phyloP scores from a whole-genome alignment of 1,140 invertebrate species.

The Panulirus ornatus region DNA sequence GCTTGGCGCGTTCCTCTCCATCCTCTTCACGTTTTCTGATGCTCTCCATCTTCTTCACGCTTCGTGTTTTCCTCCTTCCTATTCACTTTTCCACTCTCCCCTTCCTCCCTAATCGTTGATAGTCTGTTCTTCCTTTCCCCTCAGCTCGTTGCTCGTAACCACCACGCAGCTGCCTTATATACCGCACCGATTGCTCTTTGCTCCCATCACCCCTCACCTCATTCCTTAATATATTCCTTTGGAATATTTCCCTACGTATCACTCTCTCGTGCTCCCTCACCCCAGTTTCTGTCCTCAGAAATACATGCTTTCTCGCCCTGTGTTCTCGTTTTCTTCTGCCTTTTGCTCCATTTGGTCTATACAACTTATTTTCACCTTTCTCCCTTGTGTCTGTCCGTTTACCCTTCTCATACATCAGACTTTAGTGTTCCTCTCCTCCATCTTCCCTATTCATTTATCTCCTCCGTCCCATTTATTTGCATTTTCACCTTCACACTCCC shows the following conservation, averaged over 20 bases:
- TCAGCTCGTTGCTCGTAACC: neutral
- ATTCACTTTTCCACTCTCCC: neutral
- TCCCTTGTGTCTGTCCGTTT: neutral
- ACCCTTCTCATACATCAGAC: conserved; percentile 7
- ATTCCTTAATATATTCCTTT: neutral
- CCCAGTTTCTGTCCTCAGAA: neutral
- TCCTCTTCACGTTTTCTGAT: too few relatives aligned
- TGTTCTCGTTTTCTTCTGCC: neutral
- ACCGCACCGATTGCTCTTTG: neutral
- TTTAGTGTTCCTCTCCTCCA: neutral
- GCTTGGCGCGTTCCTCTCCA: too few relatives aligned
- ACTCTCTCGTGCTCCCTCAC: conserved; percentile 22
- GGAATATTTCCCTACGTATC: neutral
- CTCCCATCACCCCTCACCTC: neutral
- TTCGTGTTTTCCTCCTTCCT: neutral
- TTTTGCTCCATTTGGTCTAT: neutral
- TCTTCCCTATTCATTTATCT: neutral
- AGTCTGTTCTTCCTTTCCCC: neutral
- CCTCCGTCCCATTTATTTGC: conserved; percentile 23
- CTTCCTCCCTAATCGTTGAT: neutral
- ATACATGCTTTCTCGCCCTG: neutral
- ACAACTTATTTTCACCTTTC: neutral
- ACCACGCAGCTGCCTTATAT: neutral
- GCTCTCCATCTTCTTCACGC: conserved; percentile 76
- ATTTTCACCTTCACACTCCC: neutral